phyloP scores from a whole-genome alignment of 1,140 invertebrate genomes.

The Trichoplusia ni region DNA sequence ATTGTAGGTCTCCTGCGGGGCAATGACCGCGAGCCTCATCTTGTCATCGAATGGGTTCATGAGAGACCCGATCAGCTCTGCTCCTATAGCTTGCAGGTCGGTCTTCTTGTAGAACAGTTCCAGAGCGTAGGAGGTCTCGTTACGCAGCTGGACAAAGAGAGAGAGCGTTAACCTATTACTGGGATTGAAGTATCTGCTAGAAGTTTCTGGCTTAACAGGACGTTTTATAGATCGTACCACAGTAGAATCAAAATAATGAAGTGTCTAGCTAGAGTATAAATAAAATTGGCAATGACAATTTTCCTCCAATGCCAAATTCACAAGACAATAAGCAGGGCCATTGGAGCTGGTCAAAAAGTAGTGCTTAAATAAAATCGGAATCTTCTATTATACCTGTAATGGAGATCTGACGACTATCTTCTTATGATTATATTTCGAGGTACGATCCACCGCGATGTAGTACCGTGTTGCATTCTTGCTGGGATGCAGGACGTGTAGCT shows the following conservation, averaged over 20 bases:
- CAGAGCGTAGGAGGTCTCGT: slow-evolving; percentile 89
- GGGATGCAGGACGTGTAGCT: slow-evolving; percentile 87
- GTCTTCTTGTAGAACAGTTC: slow-evolving; percentile 88
- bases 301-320: no score
- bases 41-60: slow-evolving; percentile 90
- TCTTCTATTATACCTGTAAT: slow-evolving; percentile 84
- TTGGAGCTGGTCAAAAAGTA: no score
- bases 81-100: slow-evolving; percentile 84
- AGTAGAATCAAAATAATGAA: not conserved
- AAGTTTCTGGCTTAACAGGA: no score
- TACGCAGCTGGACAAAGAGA: slow-evolving; percentile 85
- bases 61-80: slow-evolving; percentile 84
- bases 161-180: not conserved
- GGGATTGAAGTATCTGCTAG: not conserved
- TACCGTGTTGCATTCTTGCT: slow-evolving; percentile 86
- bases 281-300: no score
- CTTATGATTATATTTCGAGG: slow-evolving; percentile 83
- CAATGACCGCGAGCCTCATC: slow-evolving; percentile 87
- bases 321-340: no score
- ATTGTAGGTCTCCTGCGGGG: slow-evolving; percentile 87
- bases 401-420: slow-evolving; percentile 88
- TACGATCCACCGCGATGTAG: slow-evolving; percentile 85
- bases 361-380: no score
- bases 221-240: no score
- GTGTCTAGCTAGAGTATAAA: not conserved